Conservation (phyloP, 37 sponge, comb jelly and placozoan species). For the Geodia barretti region DNA sequence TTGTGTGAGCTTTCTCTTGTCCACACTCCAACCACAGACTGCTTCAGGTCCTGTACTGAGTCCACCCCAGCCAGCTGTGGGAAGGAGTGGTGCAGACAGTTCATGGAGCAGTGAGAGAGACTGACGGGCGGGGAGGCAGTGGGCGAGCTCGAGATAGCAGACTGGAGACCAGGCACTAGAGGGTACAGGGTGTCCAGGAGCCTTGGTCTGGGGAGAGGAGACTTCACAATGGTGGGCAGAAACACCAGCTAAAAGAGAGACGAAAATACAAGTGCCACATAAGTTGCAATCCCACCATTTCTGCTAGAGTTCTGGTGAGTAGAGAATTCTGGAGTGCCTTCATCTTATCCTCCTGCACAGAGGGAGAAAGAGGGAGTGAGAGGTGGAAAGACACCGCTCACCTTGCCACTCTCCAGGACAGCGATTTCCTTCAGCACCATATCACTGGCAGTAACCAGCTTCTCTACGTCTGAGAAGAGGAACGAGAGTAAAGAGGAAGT, state of each 20-base stretch:
- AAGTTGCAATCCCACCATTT: slow-evolving; percentile 45
- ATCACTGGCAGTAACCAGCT: background rate
- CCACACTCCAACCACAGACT: slow-evolving; percentile 53
- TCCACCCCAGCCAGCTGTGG: slow-evolving; percentile 2
- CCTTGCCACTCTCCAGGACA: background rate
- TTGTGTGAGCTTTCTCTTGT: slow-evolving; percentile 71
- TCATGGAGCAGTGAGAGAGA: background rate
- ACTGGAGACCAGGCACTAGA: slow-evolving; percentile 14
- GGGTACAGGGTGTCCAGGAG: slow-evolving; percentile 29
- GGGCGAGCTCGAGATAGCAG: background rate
- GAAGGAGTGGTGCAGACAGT: background rate
- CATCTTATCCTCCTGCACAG: background rate
- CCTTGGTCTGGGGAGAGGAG: slow-evolving; percentile 2
- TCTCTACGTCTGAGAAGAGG: background rate
- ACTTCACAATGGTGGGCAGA: slow-evolving; percentile 14
- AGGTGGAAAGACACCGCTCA: background rate
- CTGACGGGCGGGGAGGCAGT: background rate
- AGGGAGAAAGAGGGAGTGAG: background rate
- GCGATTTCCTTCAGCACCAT: background rate
- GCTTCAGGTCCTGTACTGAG: background rate
- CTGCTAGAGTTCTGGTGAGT: slow-evolving; percentile 32
- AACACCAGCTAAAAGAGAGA: slow-evolving; percentile 54
- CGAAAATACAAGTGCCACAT: too few species aligned
- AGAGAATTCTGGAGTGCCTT: slow-evolving; percentile 18
- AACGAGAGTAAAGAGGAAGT: too few species aligned